Evolutionary conservation across 2,888 invertebrate species (phyloP), one percentile per base, ranked within the genome.

Genomic region (Nemapogon koenigi): DNA sequence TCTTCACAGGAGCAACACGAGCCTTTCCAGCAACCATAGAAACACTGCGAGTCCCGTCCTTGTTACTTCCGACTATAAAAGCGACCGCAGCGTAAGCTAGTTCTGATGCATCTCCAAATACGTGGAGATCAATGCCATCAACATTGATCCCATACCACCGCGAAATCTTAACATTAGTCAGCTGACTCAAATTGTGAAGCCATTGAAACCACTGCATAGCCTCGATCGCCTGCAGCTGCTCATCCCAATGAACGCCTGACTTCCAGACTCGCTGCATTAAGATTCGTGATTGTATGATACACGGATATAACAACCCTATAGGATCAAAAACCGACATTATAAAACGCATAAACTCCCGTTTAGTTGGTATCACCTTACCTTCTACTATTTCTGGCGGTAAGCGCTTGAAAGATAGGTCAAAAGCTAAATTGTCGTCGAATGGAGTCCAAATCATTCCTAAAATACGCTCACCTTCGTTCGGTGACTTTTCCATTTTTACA

Each of bases 11-110:
- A 3, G 43, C 16, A 10, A 43, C 41, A 25, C 31, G 37, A 8
- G 37, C 18, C 22, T 43, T 43, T 16, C 43, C 38, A 13, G 35
- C 38, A 7, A 42, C 33, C 14, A 45, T 38, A n/a, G 38, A 31
- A 11, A 39, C 11, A 10, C 3, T 15, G 3, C 39, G 31, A 15
- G 16, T 16, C 2, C 38, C 33, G n/a, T n/a, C n/a, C 11, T n/a
- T 29, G 13, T 2, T 19, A 4, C n/a, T 10, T 7, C 16, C 27
- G 3, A 40, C 38, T 39, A 40, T 39, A 15, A 40, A 45, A 1
- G 28, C 38, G 7, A 42, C 45, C n/a, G 40, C 38, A 25, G 45
- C 40, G 27, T 32, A 43, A 16, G 44, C 44, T 11, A 26, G 22
- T 11, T 28, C 40, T n/a, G 37, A 29, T n/a, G 44, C 44, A 29